A percentile compares a stretch with the other conserved stretches of the same genome.
These are phyloP conservation scores for Norana najaformis DNA, from an alignment of 2,888 invertebrate genomes.

Conservation along the genomic window DNA sequence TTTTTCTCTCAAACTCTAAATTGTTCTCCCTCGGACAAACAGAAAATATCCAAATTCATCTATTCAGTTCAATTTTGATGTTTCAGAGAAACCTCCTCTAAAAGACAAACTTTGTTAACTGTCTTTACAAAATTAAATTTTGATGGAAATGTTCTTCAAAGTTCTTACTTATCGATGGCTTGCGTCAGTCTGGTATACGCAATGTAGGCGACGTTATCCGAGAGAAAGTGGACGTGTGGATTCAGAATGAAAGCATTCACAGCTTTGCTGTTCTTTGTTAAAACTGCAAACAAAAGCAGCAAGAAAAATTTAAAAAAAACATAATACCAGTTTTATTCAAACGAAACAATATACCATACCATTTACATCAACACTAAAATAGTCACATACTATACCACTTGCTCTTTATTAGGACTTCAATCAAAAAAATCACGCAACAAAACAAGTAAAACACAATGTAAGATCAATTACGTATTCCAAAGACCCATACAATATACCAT, in stretches of 20 bases:
- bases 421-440: no score
- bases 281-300: conserved; percentile 20
- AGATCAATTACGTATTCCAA: not conserved
- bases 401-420: conserved; percentile 72
- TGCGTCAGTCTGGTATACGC: conserved; percentile 97
- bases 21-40: no score
- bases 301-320: no score
- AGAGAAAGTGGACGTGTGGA: conserved; percentile 95
- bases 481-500: not conserved
- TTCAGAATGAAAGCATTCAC: conserved; percentile 96
- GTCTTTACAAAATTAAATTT: not conserved
- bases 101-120: no score
- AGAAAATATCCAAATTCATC: no score
- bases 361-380: no score
- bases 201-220: conserved; percentile 98
- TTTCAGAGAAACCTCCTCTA: no score
- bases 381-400: no score
- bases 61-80: no score
- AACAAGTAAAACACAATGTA: not conserved
- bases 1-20: no score
- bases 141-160: not conserved
- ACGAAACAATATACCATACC: no score
- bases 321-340: no score
- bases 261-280: conserved; percentile 84
- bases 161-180: conserved; percentile 90